Evolutionary conservation across 2,797 vertebrate species (phyloP).

Genomic region (Malacoraja senta): DNA sequence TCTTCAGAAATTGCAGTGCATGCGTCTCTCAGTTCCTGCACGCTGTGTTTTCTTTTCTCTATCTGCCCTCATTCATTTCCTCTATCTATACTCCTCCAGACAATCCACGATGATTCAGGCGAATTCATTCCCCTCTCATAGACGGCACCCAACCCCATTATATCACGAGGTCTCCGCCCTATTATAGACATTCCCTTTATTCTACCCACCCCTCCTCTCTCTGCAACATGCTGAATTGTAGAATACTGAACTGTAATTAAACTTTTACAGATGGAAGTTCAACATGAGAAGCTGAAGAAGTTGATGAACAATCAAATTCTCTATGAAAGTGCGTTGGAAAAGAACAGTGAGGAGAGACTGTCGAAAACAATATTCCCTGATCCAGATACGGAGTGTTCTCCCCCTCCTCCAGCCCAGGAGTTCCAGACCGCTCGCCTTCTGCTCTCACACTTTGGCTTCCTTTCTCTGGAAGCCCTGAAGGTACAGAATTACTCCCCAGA

Average conservation of each 20-base stretch:
- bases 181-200: no score
- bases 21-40: no score
- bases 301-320: conserved; percentile 73
- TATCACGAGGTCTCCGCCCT: no score
- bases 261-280: conserved; percentile 68
- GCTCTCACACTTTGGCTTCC: conserved; percentile 83
- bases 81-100: no score
- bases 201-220: no score
- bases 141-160: no score
- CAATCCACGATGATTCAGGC: no score
- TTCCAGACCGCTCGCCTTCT: conserved; percentile 84
- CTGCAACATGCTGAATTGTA: background rate
- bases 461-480: conserved; percentile 86
- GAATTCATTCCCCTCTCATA: no score
- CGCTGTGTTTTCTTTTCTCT: no score
- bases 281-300: conserved; percentile 72
- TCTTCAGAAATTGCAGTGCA: no score
- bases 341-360: conserved; percentile 73
- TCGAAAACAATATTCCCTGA: conserved; percentile 73
- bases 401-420: conserved; percentile 66
- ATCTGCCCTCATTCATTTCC: no score
- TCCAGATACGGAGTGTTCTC: conserved; percentile 64
- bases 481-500: conserved; percentile 49
- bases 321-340: conserved; percentile 72
- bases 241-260: background rate